These are phyloP conservation scores for Drosophila barbarae DNA, from an alignment of 2,888 invertebrate species.

Conservation along the genomic window DNA sequence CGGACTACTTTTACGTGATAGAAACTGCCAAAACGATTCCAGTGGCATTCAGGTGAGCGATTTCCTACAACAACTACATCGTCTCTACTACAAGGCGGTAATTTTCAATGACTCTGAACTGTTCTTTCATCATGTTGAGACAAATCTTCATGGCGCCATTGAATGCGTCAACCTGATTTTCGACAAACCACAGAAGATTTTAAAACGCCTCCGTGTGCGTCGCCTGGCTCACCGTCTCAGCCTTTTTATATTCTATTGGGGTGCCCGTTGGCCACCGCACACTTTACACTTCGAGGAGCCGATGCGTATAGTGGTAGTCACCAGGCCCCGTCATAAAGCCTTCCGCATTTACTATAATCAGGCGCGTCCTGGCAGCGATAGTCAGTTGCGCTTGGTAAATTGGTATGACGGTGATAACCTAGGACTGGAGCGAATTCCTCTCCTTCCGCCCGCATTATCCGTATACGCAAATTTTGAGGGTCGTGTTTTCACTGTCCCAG, in stretches of 20 bases:
- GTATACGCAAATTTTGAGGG: conserved; percentile 85
- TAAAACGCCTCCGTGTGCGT: conserved; percentile 67
- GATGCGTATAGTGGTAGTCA: conserved; percentile 84
- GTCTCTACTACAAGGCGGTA: conserved; percentile 71
- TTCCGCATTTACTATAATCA: conserved; percentile 88
- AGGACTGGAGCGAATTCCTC: conserved; percentile 84
- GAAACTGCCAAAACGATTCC: conserved; percentile 43
- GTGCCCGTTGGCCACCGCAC: conserved; percentile 80
- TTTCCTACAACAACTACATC: conserved; percentile 76
- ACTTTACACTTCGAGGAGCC: conserved; percentile 75
- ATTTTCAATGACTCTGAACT: conserved; percentile 75
- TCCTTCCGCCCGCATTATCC: conserved; percentile 83
- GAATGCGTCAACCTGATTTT: conserved; percentile 79
- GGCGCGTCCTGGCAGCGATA: conserved; percentile 82
- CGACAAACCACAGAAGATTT: conserved; percentile 70
- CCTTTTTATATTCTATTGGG: conserved; percentile 86
- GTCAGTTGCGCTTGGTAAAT: conserved; percentile 84
- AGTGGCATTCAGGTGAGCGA: conserved; percentile 70
- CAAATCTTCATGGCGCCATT: conserved; percentile 72
- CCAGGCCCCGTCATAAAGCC: conserved; percentile 80
- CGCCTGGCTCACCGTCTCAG: conserved; percentile 76
- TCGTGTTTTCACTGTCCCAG: conserved; percentile 85
- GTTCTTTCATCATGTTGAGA: conserved; percentile 76
- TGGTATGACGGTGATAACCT: conserved; percentile 85
- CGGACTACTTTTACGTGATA: conserved; percentile 18